These are phyloP conservation scores for Rotaria socialis DNA, from an alignment of 2,888 invertebrate genomes.

Conservation along the genomic window DNA sequence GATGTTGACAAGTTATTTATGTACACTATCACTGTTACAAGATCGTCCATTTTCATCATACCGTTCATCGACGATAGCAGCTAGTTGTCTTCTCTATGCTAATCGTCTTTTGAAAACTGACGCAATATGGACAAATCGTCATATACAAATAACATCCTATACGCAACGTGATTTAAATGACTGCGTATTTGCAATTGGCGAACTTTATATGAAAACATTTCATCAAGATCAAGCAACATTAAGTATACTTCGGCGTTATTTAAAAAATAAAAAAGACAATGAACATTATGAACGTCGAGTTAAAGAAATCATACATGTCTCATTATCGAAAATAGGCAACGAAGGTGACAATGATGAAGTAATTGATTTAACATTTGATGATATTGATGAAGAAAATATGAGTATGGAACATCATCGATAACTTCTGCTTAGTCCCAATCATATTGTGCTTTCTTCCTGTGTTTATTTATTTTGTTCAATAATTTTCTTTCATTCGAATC, in stretches of 20 bases:
- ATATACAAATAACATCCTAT: background rate
- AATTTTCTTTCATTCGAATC: constrained; percentile 10
- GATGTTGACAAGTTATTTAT: background rate
- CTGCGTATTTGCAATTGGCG: background rate
- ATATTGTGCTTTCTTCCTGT: background rate
- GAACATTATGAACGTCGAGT: background rate
- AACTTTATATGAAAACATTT: background rate
- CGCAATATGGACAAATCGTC: background rate
- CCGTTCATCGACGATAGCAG: background rate
- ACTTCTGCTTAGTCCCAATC: background rate
- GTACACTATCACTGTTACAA: constrained; percentile 12
- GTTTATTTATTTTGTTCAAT: constrained; percentile 30
- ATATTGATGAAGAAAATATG: background rate
- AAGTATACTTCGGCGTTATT: background rate
- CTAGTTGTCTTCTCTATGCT: background rate
- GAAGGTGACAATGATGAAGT: background rate
- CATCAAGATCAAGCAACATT: background rate
- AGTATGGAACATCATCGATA: constrained; percentile 15
- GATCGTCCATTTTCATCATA: background rate
- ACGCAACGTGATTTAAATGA: background rate
- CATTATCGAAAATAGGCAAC: background rate
- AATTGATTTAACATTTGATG: background rate
- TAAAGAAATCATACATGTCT: background rate
- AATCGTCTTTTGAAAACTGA: background rate
- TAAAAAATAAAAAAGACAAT: background rate